Conservation (phyloP, 2,113 vertebrate species). For the Corythornis cristatus region DNA sequence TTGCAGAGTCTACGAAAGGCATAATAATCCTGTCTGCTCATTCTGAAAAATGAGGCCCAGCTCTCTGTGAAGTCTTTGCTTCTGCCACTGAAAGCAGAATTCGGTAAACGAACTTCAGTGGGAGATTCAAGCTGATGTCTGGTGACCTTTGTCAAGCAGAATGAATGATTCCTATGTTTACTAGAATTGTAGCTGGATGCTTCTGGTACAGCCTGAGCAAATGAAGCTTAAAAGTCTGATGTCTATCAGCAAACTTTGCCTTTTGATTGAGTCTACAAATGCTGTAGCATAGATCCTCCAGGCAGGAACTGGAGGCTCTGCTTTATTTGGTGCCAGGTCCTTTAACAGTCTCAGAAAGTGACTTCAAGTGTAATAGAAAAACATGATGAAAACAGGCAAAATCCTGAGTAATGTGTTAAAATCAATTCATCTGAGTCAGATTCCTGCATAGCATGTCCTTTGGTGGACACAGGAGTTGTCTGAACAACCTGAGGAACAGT, state of each 20-base stretch:
- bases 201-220: constrained; percentile 43
- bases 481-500: not conserved
- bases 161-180: constrained; percentile 41
- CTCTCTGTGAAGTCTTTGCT: not conserved
- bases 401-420: not conserved
- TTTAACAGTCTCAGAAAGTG: not conserved
- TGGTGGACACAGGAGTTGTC: not conserved
- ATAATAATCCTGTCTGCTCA: not conserved
- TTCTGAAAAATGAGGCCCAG: not conserved
- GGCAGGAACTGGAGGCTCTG: not conserved
- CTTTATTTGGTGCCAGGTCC: not conserved
- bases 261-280: constrained; percentile 19
- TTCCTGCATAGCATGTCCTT: not conserved
- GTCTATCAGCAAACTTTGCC: constrained; percentile 10
- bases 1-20: not conserved
- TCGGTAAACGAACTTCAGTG: not conserved
- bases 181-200: constrained; percentile 13
- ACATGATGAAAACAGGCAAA: not conserved
- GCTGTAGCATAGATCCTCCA: not conserved
- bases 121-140: constrained; percentile 11
- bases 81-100: constrained; percentile 24
- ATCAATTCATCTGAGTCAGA: not conserved
- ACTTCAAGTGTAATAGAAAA: not conserved
- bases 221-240: constrained; percentile 17
- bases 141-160: constrained; percentile 42